A percentile compares a stretch with the other conserved stretches of the same genome.
Evolutionary conservation across 2,888 invertebrate species (phyloP).

Genomic region (Eupithecia subfuscata): DNA sequence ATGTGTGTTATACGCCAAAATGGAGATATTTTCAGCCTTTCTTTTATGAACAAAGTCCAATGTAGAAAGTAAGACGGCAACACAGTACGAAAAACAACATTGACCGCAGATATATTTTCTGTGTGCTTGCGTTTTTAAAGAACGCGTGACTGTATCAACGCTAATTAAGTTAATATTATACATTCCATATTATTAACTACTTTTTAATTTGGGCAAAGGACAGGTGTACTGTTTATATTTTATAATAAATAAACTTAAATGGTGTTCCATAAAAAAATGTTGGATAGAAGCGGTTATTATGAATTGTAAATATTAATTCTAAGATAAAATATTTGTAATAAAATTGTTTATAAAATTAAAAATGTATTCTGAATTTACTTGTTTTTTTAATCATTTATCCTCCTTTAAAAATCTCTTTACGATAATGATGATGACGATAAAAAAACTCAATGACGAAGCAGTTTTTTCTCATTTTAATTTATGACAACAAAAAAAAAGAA

Average conservation of each 20-base stretch:
- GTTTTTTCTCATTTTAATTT: too few species aligned
- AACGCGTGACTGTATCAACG: not conserved
- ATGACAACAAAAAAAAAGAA: too few species aligned
- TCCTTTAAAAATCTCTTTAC: too few species aligned
- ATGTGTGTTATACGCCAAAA: not conserved
- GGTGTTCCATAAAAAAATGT: conserved; percentile 35
- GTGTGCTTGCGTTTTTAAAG: not conserved
- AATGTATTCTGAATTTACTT: conserved; percentile 40
- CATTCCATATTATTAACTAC: conserved; percentile 29
- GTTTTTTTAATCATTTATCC: conserved; percentile 22
- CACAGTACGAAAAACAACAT: not conserved
- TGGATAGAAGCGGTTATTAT: conserved; percentile 53
- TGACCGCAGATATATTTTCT: not conserved
- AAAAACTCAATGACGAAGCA: too few species aligned
- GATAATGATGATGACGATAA: too few species aligned
- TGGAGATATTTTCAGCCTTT: not conserved
- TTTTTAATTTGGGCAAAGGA: conserved; percentile 17
- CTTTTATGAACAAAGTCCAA: not conserved
- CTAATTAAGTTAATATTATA: conserved; percentile 3
- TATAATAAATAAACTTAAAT: not conserved
- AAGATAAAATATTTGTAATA: conserved; percentile 65
- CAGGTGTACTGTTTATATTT: conserved; percentile 5
- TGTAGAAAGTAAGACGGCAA: not conserved
- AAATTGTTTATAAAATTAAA: conserved; percentile 73
- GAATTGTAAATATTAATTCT: conserved; percentile 69